Conservation (phyloP, 2,113 vertebrate genomes). For the Hippocampus comes region DNA sequence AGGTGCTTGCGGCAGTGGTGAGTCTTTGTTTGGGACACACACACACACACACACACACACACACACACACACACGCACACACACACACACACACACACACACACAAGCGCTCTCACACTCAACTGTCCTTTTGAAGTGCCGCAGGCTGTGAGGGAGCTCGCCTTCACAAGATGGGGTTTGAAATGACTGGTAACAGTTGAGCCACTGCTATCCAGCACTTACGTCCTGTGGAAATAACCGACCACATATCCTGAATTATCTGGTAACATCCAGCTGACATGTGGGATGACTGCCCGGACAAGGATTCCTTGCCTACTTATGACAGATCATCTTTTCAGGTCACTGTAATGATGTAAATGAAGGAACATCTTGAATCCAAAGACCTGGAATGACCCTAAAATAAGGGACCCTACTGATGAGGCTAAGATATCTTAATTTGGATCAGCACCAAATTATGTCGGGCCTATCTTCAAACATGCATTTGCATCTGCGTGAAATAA, state of each 20-base stretch:
- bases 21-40: constrained; percentile 26
- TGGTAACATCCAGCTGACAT: constrained; percentile 66
- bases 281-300: neutral
- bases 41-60: neutral
- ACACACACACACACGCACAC: constrained; percentile 15
- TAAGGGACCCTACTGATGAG: neutral
- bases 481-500: neutral
- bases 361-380: neutral
- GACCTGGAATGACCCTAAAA: neutral
- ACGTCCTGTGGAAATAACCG: constrained; percentile 87
- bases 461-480: neutral
- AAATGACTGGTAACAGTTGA: constrained; percentile 92
- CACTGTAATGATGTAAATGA: no score
- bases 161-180: constrained; percentile 73
- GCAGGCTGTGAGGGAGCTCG: constrained; percentile 73
- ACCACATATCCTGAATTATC: constrained; percentile 93
- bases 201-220: constrained; percentile 79
- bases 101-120: constrained; percentile 8
- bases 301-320: no score
- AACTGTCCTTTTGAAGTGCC: constrained; percentile 83
- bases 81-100: constrained; percentile 10
- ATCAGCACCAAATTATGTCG: neutral
- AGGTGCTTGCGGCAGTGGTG: neutral
- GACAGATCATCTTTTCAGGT: no score
- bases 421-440: neutral